These are phyloP conservation scores for Eutrigla gurnardus DNA, from an alignment of 2,797 vertebrate species.

Conservation along the genomic window DNA sequence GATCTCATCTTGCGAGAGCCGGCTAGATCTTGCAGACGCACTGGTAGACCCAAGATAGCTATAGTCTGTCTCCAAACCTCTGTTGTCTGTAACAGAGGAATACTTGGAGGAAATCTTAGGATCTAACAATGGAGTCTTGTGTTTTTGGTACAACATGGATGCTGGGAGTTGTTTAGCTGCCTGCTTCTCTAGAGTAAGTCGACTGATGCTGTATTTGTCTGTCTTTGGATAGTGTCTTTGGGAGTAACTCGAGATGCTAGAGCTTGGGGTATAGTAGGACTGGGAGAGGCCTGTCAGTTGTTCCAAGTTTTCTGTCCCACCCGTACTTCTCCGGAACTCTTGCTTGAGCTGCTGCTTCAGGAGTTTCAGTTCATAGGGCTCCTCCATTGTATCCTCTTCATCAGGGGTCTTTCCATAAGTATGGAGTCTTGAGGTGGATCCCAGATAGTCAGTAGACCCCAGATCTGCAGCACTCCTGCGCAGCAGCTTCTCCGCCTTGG, in stretches of 20 bases:
- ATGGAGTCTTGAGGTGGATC: constrained; percentile 92
- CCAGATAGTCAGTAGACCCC: constrained; percentile 92
- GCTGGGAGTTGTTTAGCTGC: constrained; percentile 97
- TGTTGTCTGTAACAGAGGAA: constrained; percentile 93
- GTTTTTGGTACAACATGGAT: constrained; percentile 96
- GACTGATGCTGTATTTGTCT: constrained; percentile 97
- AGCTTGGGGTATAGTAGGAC: constrained; percentile 91
- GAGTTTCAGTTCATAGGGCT: constrained; percentile 97
- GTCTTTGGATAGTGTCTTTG: constrained; percentile 95
- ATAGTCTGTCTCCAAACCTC: constrained; percentile 94
- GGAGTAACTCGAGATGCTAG: constrained; percentile 81
- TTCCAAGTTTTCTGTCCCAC: constrained; percentile 90
- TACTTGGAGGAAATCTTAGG: constrained; percentile 94
- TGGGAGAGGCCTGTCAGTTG: constrained; percentile 93
- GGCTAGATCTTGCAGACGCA: constrained; percentile 91
- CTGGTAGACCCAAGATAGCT: constrained; percentile 91
- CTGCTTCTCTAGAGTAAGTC: constrained; percentile 97
- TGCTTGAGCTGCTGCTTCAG: constrained; percentile 99
- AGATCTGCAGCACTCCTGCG: constrained; percentile 90
- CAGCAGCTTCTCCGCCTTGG: constrained; percentile 94
- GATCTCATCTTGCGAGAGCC: constrained; percentile 96
- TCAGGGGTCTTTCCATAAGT: constrained; percentile 91
- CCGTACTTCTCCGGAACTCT: constrained; percentile 95
- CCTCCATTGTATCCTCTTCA: constrained; percentile 98
- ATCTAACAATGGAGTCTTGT: constrained; percentile 92